Conservation (phyloP, 2,888 invertebrate genomes). For the Cantharis flavilabris region DNA sequence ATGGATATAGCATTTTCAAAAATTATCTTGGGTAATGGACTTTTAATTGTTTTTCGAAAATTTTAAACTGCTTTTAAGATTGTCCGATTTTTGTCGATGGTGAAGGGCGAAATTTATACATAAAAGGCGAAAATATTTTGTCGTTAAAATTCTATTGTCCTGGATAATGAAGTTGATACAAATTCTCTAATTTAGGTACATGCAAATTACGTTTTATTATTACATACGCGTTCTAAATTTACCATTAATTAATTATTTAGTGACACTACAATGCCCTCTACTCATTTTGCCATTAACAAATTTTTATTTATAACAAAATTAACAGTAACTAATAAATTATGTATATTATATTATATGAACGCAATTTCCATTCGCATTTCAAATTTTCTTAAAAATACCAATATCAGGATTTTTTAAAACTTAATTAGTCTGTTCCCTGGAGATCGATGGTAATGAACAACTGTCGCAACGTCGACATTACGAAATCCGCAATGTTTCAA, state of each 20-base stretch:
- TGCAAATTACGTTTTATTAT: neutral
- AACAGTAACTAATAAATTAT: neutral
- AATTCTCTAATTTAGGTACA: neutral
- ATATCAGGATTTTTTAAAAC: neutral
- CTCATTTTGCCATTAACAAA: neutral
- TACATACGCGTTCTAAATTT: neutral
- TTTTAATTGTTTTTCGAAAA: neutral
- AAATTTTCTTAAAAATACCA: neutral
- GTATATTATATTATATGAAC: neutral
- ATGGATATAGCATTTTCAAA: neutral
- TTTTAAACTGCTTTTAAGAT: neutral
- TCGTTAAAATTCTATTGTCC: neutral
- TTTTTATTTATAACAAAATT: neutral
- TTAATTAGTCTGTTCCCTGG: neutral
- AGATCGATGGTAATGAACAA: neutral
- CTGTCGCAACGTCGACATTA: neutral
- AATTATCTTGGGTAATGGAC: neutral
- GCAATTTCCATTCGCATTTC: neutral
- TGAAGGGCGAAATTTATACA: too few species aligned
- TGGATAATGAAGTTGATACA: neutral
- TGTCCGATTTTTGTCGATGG: too few species aligned
- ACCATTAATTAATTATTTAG: neutral
- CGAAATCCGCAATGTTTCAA: neutral
- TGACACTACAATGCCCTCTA: neutral
- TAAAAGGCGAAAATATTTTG: neutral